Base-by-base conservation (phyloP, 2,888 invertebrate genomes). In the Copidosoma aretas region DNA sequence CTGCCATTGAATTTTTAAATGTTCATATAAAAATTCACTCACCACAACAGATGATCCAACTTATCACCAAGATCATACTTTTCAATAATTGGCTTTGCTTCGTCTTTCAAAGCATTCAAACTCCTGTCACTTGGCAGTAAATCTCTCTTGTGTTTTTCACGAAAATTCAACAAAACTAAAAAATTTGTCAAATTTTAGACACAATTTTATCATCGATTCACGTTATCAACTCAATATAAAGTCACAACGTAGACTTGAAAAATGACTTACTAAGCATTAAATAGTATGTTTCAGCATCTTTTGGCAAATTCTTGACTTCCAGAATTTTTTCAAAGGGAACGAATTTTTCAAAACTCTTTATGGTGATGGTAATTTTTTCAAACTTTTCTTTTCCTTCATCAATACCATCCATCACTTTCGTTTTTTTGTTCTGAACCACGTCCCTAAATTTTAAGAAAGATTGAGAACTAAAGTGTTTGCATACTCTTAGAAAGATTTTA, bases 131-230 rank as follows among this genome's bases (percentile, higher is more conserved):
- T 85, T 17, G 90, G 88, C 49, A 87, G 85, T 14, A 95, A 95
- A 82, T 92, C 90, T 51, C 93, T 88, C 4, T 89, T 87, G 71
- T 90, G 85, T 67, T 89, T 87, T 78, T 91, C 90, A 71, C 92
- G 88, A 82, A 95, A 97, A 75, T 91, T 88, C 68, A 93, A 85
- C 43, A 96, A 84, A 67, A 92, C 90, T 88, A 41, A n/a, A 41
- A 41, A 56, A 5, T 19, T 8, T 12, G 12, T 53, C 1, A 53
- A n/a, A 25, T 24, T 56, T n/a, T n/a, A n/a, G n/a, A n/a, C n/a
- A n/a, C n/a, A n/a, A 25, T 49, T 52, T 24, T 41, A 52, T 49
- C 63, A 22, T 56, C 60, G 17, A 54, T 49, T 41, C 32, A 59
- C 46, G 15, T n/a, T 60, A 32, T n/a, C n/a, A n/a, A n/a, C n/a